Evolutionary conservation across 2,113 vertebrate genomes (phyloP).

Genomic region (Lipophrys pholis): DNA sequence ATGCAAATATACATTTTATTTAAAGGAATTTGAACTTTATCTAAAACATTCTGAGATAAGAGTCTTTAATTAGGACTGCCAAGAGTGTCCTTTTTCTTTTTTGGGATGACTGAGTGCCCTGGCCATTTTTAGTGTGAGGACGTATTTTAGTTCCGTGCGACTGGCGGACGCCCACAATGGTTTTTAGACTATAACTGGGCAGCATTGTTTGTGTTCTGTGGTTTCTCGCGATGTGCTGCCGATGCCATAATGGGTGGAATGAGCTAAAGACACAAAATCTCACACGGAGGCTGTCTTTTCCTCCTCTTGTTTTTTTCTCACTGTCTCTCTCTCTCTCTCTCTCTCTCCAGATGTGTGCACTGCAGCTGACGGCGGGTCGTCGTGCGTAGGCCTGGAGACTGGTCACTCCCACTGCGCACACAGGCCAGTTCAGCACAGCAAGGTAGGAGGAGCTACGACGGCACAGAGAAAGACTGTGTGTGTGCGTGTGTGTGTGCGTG

Average conservation of each 20-base stretch:
- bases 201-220: slow-evolving; percentile 52
- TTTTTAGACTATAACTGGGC: slow-evolving; percentile 14
- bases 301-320: too few species aligned
- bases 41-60: slow-evolving; percentile 18
- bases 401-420: slow-evolving; percentile 63
- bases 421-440: slow-evolving; percentile 79
- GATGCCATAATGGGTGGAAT: background rate
- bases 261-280: background rate
- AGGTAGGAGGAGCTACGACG: slow-evolving; percentile 68
- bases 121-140: slow-evolving; percentile 45
- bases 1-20: slow-evolving; percentile 27
- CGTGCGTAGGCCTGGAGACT: slow-evolving; percentile 62
- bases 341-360: slow-evolving; percentile 75
- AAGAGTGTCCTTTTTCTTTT: background rate
- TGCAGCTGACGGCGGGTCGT: slow-evolving; percentile 53
- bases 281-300: background rate
- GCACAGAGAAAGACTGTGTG: background rate
- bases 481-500: too few species aligned
- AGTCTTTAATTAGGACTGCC: slow-evolving; percentile 49
- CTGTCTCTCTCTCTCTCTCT: background rate
- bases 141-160: slow-evolving; percentile 35
- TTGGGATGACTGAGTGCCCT: slow-evolving; percentile 7
- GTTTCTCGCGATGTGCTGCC: slow-evolving; percentile 18
- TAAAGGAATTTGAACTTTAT: slow-evolving; percentile 13
- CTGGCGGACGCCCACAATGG: slow-evolving; percentile 16